phyloP scores from a whole-genome alignment of 2,797 vertebrate species.

The Choloepus didactylus region DNA sequence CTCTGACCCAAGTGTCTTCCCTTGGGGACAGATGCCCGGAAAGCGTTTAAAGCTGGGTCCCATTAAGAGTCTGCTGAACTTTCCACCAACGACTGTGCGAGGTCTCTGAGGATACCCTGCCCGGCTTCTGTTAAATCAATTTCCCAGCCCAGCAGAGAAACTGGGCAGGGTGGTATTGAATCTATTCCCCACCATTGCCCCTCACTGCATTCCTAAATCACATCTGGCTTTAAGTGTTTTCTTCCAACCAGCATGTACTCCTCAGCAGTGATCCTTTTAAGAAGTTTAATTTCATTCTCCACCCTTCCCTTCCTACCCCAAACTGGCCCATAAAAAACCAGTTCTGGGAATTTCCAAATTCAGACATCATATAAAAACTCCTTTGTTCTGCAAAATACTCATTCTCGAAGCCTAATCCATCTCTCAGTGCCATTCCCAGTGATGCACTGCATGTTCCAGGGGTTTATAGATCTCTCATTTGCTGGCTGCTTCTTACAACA shows the following conservation, averaged over 20 bases:
- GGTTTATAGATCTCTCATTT: slow-evolving; percentile 69
- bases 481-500: slow-evolving; percentile 49
- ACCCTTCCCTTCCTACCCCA: slow-evolving; percentile 61
- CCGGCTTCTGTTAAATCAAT: slow-evolving; percentile 68
- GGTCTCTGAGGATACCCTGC: slow-evolving; percentile 1
- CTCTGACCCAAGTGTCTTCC: slow-evolving; percentile 11
- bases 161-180: slow-evolving; percentile 68
- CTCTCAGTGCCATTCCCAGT: not conserved
- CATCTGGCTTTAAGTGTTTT: slow-evolving; percentile 67
- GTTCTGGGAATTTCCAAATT: slow-evolving; percentile 70
- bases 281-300: slow-evolving; percentile 79
- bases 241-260: slow-evolving; percentile 68
- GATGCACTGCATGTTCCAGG: not conserved
- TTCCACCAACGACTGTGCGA: not conserved
- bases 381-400: slow-evolving; percentile 72
- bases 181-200: slow-evolving; percentile 76
- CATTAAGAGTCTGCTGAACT: not conserved
- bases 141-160: slow-evolving; percentile 74
- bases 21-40: not conserved
- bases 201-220: slow-evolving; percentile 80
- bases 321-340: slow-evolving; percentile 61
- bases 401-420: not conserved
- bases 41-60: not conserved
- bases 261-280: slow-evolving; percentile 72
- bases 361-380: slow-evolving; percentile 69